Conservation (phyloP, 2,888 invertebrate genomes). For the Drosophila mettleri region DNA sequence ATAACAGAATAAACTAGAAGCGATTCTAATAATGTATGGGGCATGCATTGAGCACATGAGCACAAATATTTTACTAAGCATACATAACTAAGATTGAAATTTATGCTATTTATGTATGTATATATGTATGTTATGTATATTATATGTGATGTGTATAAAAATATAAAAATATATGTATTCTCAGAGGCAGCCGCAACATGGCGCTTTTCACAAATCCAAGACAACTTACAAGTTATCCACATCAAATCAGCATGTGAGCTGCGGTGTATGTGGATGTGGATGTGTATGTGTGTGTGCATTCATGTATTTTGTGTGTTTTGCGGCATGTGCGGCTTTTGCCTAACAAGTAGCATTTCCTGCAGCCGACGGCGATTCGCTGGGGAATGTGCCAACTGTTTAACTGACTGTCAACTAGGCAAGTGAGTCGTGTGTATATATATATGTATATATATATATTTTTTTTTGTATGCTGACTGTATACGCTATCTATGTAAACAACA, state of each 20-base stretch:
- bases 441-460: neutral
- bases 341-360: conserved; percentile 70
- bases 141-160: neutral
- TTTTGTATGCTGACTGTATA: conserved; percentile 1
- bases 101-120: conserved; percentile 49
- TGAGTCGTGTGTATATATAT: conserved; percentile 23
- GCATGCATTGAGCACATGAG: conserved; percentile 19
- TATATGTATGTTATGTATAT: neutral
- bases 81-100: conserved; percentile 76
- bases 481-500: conserved; percentile 18
- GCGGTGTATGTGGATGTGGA: conserved; percentile 14
- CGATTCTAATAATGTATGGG: too few species aligned
- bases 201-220: conserved; percentile 45
- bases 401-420: conserved; percentile 67
- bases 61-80: conserved; percentile 70
- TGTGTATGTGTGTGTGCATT: conserved; percentile 7
- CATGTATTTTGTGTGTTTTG: conserved; percentile 49
- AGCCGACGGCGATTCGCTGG: conserved; percentile 61
- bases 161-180: conserved; percentile 17
- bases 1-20: conserved; percentile 13
- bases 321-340: conserved; percentile 61
- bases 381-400: conserved; percentile 67
- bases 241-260: conserved; percentile 51
- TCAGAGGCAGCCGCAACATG: conserved; percentile 38
- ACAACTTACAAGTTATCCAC: conserved; percentile 67